phyloP scores from a whole-genome alignment of 1,140 invertebrate genomes.

The Drosophila sp. region DNA sequence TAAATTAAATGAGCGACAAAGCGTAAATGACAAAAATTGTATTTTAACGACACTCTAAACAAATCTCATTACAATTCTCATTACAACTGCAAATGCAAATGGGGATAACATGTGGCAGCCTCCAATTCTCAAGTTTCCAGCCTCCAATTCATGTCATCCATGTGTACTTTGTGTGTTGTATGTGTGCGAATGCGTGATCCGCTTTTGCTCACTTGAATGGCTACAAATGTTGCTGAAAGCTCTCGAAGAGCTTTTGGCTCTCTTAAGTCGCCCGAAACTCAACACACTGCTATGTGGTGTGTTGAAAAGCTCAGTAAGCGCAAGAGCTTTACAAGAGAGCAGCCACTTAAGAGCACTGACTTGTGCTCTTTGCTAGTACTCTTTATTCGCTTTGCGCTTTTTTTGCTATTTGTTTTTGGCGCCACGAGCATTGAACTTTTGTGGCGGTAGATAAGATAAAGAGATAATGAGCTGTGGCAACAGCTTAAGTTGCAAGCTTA shows the following conservation, averaged over 20 bases:
- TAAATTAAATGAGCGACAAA: conserved; percentile 50
- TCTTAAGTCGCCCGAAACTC: conserved; percentile 47
- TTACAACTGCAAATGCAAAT: conserved; percentile 36
- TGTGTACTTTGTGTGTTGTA: too few relatives aligned
- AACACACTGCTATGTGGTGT: conserved; percentile 45
- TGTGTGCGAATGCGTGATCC: conserved; percentile 41
- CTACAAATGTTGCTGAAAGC: conserved; percentile 44
- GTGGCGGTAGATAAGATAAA: conserved; percentile 24
- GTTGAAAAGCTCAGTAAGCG: conserved; percentile 64
- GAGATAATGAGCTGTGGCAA: conserved; percentile 41
- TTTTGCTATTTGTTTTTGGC: conserved; percentile 40
- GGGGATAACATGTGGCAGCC: conserved; percentile 18
- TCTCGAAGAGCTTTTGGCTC: conserved; percentile 44
- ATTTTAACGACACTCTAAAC: conserved; percentile 36
- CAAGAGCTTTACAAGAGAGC: conserved; percentile 38
- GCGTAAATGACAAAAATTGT: conserved; percentile 31
- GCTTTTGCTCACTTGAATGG: conserved; percentile 16
- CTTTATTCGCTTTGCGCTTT: conserved; percentile 20
- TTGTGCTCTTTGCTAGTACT: neutral
- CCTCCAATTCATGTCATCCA: neutral
- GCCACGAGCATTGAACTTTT: conserved; percentile 68
- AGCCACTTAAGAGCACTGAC: conserved; percentile 3
- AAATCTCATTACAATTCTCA: conserved; percentile 34
- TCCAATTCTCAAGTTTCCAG: conserved; percentile 13
- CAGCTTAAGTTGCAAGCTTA: conserved; percentile 55